Percentiles rank a stretch among this genome's conserved stretches.
These are phyloP conservation scores for Miltochrista miniata DNA, from an alignment of 2,888 invertebrate species.

Conservation along the genomic window DNA sequence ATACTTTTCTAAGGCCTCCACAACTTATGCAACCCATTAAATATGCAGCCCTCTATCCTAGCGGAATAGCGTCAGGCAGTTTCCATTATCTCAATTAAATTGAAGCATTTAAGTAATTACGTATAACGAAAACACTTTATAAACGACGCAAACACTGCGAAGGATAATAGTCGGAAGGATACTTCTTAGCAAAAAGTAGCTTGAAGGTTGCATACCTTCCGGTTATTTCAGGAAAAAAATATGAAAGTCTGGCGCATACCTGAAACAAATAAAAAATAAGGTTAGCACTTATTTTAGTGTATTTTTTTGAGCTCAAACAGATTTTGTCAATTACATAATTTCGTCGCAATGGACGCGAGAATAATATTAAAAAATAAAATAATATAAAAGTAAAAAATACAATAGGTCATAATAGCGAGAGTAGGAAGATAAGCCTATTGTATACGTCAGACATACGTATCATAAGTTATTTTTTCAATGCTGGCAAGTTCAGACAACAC, in stretches of 20 bases:
- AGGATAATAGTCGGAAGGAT: not conserved
- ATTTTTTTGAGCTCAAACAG: not conserved
- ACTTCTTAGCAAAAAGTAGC: not conserved
- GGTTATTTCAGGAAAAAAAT: not conserved
- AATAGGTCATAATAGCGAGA: conserved; percentile 19
- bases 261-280: conserved; percentile 10
- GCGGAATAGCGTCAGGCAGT: too few species aligned
- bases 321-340: conserved; percentile 1
- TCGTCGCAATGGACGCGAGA: conserved; percentile 5
- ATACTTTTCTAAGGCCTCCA: too few species aligned
- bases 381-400: too few species aligned
- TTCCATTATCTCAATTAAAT: too few species aligned
- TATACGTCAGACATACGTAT: conserved; percentile 12
- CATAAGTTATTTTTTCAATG: conserved; percentile 4
- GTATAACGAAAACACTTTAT: not conserved
- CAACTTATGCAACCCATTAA: too few species aligned
- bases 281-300: not conserved
- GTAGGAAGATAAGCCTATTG: conserved; percentile 13
- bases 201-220: conserved; percentile 7
- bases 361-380: too few species aligned
- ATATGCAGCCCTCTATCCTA: too few species aligned
- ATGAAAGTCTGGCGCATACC: conserved; percentile 8
- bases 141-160: not conserved
- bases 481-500: conserved; percentile 3
- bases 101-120: too few species aligned